These are phyloP conservation scores for Strongylocentrotus purpuratus DNA, from an alignment of 35 echinoderm and acorn worm genomes.

Conservation along the genomic window DNA sequence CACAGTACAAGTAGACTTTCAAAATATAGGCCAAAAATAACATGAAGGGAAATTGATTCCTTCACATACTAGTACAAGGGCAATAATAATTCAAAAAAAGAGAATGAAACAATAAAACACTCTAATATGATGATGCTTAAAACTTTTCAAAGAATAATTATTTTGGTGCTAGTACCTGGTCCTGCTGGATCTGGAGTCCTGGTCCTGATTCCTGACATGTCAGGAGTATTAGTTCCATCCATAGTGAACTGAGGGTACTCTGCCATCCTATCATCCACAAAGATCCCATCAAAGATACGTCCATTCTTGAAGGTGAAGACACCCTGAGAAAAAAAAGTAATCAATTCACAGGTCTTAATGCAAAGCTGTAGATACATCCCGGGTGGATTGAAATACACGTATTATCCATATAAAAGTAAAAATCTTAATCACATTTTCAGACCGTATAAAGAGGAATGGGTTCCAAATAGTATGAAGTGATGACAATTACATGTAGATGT, in stretches of 20 bases:
- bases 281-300: slow-evolving; percentile 94
- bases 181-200: slow-evolving; percentile 91
- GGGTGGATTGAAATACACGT: not conserved
- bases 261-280: slow-evolving; percentile 92
- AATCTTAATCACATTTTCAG: too few species aligned
- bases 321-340: slow-evolving; percentile 69
- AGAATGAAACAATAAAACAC: too few species aligned
- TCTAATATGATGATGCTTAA: too few species aligned
- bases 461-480: too few species aligned
- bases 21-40: too few species aligned
- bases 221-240: slow-evolving; percentile 92
- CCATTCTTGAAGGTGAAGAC: slow-evolving; percentile 99
- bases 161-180: slow-evolving; percentile 49
- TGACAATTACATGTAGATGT: too few species aligned
- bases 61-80: too few species aligned
- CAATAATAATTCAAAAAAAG: too few species aligned
- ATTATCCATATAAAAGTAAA: not conserved
- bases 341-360: not conserved
- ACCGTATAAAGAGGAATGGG: too few species aligned
- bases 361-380: not conserved
- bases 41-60: too few species aligned
- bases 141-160: not conserved
- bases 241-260: slow-evolving; percentile 94
- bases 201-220: slow-evolving; percentile 86
- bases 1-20: too few species aligned